A percentile compares a stretch with the other conserved stretches of the same genome.
Conservation (phyloP, 92 coral and sea anemone genomes). For the Porites evermanni region DNA sequence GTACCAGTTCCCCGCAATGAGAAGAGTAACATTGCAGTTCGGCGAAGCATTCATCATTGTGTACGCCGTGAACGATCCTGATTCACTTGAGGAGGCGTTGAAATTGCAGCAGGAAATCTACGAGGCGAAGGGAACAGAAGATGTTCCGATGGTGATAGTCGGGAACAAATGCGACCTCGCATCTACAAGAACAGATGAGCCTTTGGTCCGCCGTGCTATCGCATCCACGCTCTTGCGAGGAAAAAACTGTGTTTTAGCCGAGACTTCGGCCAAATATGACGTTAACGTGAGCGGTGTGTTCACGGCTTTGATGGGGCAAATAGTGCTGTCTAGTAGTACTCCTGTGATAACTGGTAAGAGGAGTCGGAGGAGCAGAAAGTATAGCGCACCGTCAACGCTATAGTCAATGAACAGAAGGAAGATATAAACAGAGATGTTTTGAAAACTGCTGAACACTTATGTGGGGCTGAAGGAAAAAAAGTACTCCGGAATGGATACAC, state of each 20-base stretch:
- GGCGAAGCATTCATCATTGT: slow-evolving; percentile 93
- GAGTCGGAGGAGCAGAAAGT: neutral
- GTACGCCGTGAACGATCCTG: slow-evolving; percentile 76
- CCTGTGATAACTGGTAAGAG: slow-evolving; percentile 16
- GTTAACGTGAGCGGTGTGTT: slow-evolving; percentile 80
- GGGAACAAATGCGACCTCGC: slow-evolving; percentile 96
- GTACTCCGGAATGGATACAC: neutral
- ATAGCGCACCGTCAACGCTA: neutral
- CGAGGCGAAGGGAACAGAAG: slow-evolving; percentile 80
- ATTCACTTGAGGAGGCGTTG: slow-evolving; percentile 82
- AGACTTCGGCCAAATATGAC: slow-evolving; percentile 82
- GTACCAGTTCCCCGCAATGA: slow-evolving; percentile 98
- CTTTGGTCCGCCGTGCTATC: slow-evolving; percentile 44
- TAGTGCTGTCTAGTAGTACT: slow-evolving; percentile 66
- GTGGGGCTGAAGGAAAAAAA: neutral
- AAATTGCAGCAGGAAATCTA: slow-evolving; percentile 79
- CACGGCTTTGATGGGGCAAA: slow-evolving; percentile 78
- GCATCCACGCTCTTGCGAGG: slow-evolving; percentile 65
- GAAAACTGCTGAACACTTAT: neutral
- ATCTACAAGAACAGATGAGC: slow-evolving; percentile 49
- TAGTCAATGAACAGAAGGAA: neutral
- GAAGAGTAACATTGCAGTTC: slow-evolving; percentile 82
- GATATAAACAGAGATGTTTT: neutral
- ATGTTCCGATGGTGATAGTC: slow-evolving; percentile 87
- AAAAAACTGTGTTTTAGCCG: slow-evolving; percentile 68